Conservation (phyloP, 2,888 invertebrate genomes). For the Lamellibrachia columna region DNA sequence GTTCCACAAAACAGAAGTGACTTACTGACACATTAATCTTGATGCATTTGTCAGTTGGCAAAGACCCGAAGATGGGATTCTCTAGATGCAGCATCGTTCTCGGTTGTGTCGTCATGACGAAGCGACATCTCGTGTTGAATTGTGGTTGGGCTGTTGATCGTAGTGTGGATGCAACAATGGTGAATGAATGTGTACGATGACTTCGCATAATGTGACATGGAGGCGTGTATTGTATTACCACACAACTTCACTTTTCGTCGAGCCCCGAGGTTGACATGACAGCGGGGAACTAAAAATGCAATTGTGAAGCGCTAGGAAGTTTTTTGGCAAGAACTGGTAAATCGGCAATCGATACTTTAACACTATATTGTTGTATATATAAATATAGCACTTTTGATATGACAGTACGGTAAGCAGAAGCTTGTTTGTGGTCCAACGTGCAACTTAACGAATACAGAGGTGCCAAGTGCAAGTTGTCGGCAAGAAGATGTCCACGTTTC, state of each 20-base stretch:
- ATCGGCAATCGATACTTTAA: slow-evolving; percentile 10
- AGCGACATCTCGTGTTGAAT: neutral
- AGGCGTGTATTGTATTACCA: neutral
- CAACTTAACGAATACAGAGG: neutral
- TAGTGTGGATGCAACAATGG: neutral
- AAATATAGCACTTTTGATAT: slow-evolving; percentile 13
- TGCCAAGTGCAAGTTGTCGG: neutral
- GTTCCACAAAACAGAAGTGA: neutral
- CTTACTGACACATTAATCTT: neutral
- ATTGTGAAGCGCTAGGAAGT: neutral
- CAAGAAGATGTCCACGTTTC: neutral
- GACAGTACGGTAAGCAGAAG: neutral
- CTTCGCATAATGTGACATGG: neutral
- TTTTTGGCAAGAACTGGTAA: neutral
- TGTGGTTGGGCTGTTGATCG: neutral
- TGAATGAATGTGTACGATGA: neutral
- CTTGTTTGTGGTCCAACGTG: neutral
- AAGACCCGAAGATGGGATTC: neutral
- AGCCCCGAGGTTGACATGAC: neutral
- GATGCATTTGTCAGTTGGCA: neutral
- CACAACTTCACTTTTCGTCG: neutral
- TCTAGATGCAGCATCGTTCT: neutral
- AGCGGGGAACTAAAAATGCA: neutral
- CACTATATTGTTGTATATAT: slow-evolving; percentile 8
- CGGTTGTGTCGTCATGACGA: neutral